Base-by-base conservation (phyloP, 2,113 vertebrate species). In the Melanotaenia duboulayi region DNA sequence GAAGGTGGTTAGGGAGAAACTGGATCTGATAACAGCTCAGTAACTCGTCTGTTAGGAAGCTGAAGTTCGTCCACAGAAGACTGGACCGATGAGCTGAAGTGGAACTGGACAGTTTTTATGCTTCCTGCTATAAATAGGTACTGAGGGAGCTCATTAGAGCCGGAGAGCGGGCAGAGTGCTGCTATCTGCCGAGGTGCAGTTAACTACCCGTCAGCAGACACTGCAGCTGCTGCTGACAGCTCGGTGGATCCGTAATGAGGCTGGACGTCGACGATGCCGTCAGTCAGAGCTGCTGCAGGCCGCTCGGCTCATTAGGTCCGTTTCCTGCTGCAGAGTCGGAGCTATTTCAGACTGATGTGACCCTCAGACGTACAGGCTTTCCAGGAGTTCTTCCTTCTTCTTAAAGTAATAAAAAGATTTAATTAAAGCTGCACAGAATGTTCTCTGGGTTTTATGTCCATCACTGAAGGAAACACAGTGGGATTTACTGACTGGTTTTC, bases 131-230 rank as follows among this genome's bases (percentile, higher is more conserved):
- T 23, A 25, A 39, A 7, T 48, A 51, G 1, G 0, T 11, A 20
- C 4, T 4, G 4, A 64, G 61, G 32, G 22, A 32, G 32, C 63
- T 65, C 49, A 22, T 65, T 24, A 52, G 28, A 14, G 13, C 8
- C 2, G 3, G 10, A 8, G 37, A 39, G 39, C 1, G 12, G 50
- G 10, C 32, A 39, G 46, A 35, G 25, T 23, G 28, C 28, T 28
- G 28, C 3, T 3, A 0, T 39, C 16, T 24, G 35, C 3, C 23
- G 62, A 62, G 32, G 1, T 37, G 62, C 56, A 42, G 0, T 32
- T 63, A 49, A 51, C 62, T 37, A 23, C 16, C 70, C n/a, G 54
- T 13, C 74, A 68, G 68, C 23, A 52, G 67, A 35, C 13, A 10
- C 55, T 25, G 22, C 17, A 37, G 62, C 37, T n/a, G 59, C 70